These are phyloP conservation scores for Boulengeromyrus knoepffleri DNA, from an alignment of 2,113 vertebrate genomes.

Conservation along the genomic window DNA sequence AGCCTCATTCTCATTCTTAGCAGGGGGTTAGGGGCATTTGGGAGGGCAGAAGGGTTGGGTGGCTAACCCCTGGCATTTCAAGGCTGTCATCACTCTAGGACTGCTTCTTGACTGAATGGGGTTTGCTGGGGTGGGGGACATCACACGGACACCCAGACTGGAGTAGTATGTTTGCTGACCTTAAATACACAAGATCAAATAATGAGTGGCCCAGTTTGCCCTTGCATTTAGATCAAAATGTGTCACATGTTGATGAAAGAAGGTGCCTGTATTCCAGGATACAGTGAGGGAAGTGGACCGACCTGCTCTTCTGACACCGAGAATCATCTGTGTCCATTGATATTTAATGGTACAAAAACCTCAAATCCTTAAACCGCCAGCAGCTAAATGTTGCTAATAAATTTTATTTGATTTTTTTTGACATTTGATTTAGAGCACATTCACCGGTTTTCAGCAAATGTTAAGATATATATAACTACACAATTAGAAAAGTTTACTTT, in stretches of 20 bases:
- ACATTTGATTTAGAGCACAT: neutral
- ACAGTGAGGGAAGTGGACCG: neutral
- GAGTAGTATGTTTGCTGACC: neutral
- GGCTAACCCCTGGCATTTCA: constrained; percentile 9
- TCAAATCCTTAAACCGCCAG: neutral
- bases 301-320: neutral
- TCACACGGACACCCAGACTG: neutral
- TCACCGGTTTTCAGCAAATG: neutral
- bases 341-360: neutral
- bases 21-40: neutral
- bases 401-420: neutral
- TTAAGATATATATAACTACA: neutral
- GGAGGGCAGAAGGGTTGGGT: neutral
- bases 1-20: neutral
- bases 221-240: neutral
- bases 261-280: neutral
- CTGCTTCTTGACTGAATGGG: neutral
- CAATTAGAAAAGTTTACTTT: neutral
- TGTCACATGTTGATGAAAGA: neutral
- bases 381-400: neutral
- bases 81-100: neutral
- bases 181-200: neutral
- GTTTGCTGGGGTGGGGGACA: too few relatives aligned
- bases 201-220: neutral
- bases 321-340: neutral